Conservation (phyloP, 2,797 vertebrate genomes). For the Florisuga fusca region DNA sequence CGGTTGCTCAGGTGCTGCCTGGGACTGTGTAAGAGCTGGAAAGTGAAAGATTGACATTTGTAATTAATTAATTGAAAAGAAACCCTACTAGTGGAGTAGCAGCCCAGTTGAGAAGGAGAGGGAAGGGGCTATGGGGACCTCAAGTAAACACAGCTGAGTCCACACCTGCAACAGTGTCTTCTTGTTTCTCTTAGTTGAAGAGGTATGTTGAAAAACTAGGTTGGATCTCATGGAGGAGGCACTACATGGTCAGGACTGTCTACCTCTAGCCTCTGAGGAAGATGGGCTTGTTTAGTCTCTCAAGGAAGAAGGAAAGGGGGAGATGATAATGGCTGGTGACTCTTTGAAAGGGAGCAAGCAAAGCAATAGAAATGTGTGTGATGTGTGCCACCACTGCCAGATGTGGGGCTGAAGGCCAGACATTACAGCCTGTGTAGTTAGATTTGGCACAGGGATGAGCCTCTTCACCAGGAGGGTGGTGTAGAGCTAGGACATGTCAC, state of each 20-base stretch:
- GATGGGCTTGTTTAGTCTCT: not conserved
- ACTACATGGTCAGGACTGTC: fast-evolving
- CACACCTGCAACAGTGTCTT: not conserved
- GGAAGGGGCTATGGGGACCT: not conserved
- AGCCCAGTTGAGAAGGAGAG: not conserved
- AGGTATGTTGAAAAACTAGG: not conserved
- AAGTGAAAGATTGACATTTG: not conserved
- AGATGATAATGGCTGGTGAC: not conserved
- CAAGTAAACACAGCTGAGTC: not conserved
- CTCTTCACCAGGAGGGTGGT: not conserved
- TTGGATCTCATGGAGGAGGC: not conserved
- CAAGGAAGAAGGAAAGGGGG: not conserved
- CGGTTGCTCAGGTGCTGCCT: not conserved
- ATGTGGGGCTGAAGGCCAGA: not conserved
- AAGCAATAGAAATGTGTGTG: too few species aligned
- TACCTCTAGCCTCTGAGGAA: not conserved
- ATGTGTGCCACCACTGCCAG: not conserved
- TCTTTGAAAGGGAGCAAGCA: not conserved
- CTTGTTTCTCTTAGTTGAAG: not conserved
- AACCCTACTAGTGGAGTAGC: not conserved
- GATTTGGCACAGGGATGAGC: not conserved
- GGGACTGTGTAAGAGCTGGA: not conserved
- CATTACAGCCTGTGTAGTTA: not conserved
- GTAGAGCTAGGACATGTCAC: not conserved
- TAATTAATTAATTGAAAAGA: not conserved